A percentile compares a stretch with the other conserved stretches of the same genome.
Conservation (phyloP, 2,888 invertebrate species). For the Lagria hirta region DNA sequence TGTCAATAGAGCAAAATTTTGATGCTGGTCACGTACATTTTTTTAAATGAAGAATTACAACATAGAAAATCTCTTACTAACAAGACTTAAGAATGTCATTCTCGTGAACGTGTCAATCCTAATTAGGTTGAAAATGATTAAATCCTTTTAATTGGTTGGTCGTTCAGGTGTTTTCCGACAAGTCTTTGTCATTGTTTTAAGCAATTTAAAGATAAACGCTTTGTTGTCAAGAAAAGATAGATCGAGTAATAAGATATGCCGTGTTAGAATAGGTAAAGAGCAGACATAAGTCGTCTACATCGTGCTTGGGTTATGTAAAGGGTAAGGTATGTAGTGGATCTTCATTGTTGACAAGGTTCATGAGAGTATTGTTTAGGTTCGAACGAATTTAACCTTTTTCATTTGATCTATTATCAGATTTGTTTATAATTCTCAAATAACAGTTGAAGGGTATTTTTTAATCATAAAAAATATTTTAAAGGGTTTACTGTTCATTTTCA, state of each 20-base stretch:
- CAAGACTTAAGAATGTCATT: conserved; percentile 39
- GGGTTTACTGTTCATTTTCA: no score
- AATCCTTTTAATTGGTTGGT: conserved; percentile 32
- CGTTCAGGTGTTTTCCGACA: conserved; percentile 15
- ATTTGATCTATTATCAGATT: no score
- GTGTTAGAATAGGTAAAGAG: conserved; percentile 19
- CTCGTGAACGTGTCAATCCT: conserved; percentile 42
- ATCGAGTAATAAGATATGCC: no score
- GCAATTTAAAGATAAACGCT: no score
- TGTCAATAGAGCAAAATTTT: conserved; percentile 18
- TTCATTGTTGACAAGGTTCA: conserved; percentile 34
- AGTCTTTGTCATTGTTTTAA: conserved; percentile 14
- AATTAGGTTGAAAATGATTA: conserved; percentile 39
- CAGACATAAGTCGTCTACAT: conserved; percentile 29
- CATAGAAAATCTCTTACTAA: conserved; percentile 28
- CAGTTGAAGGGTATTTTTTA: no score
- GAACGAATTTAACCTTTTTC: conserved; percentile 25
- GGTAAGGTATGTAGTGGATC: conserved; percentile 30
- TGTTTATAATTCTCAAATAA: no score
- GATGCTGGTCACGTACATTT: conserved; percentile 5
- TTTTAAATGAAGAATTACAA: conserved; percentile 18
- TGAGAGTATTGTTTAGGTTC: conserved; percentile 31
- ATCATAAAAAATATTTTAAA: no score
- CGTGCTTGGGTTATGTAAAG: conserved; percentile 33
- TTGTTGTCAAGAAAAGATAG: no score